Evolutionary conservation across 2,888 invertebrate genomes (phyloP), one percentile per base, ranked within the genome.

Genomic region (Pollenia griseotomentosa): DNA sequence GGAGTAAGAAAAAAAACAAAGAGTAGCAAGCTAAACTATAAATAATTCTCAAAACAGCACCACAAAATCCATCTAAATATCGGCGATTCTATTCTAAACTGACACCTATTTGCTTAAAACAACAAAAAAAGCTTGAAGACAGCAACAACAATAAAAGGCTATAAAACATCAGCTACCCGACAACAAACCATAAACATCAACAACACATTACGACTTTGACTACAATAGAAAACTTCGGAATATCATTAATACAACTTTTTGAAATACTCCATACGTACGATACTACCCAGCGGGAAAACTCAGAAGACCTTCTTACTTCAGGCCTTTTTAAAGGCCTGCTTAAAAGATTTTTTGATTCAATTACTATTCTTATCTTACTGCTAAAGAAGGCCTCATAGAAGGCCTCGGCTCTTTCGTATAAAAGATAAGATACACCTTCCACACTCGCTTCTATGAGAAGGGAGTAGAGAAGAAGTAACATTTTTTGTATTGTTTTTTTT

Each of bases 221-320:
- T 57, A 70, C 48, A 83, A 77, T 40, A 71, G 83, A 83, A 77
- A 70, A 77, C 70, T 55, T 63, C 77, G 77, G 83, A 83, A 77
- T 77, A 70, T 77, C 77, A 33, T 75, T 59, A 59, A 66, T 44
- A 63, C 2, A 12, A 51, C 19, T 42, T 53, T 16, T 55, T 11
- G 42, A 48, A 42, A 51, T 42, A 23, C 48, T 19, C 33, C 44
- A 44, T 46, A 59, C 46, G 23, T 71, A 42, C 23, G 5, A 59
- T 8, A 65, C 44, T 19, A n/a, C n/a, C n/a, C n/a, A n/a, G n/a
- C n/a, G n/a, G n/a, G n/a, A n/a, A n/a, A n/a, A n/a, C n/a, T n/a
- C n/a, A n/a, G n/a, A n/a, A n/a, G n/a, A n/a, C n/a, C n/a, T n/a
- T n/a, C n/a, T n/a, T n/a, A n/a, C n/a, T n/a, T n/a, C n/a, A n/a